These are phyloP conservation scores for Thymelicus sylvestris DNA, from an alignment of 2,888 invertebrate species.

Conservation along the genomic window DNA sequence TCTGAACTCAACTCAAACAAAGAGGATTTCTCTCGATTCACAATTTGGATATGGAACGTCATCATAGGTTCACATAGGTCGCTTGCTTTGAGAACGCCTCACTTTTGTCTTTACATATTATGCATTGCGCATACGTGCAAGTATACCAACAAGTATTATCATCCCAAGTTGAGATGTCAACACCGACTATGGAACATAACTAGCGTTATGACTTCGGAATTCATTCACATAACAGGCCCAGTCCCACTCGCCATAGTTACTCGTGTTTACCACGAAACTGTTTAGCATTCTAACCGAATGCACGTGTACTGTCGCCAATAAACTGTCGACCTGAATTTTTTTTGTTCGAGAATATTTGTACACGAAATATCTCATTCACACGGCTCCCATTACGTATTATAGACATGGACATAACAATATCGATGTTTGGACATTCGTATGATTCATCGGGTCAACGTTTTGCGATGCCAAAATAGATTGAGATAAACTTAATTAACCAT, in stretches of 20 bases:
- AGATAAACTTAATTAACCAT: conserved; percentile 78
- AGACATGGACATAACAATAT: conserved; percentile 39
- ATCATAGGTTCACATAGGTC: conserved; percentile 64
- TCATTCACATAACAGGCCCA: conserved; percentile 43
- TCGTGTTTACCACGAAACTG: conserved; percentile 72
- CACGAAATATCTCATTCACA: conserved; percentile 71
- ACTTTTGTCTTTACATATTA: conserved; percentile 72
- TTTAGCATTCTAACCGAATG: conserved; percentile 80
- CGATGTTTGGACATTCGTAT: conserved; percentile 42
- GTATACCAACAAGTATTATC: conserved; percentile 60
- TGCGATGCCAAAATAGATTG: conserved; percentile 71
- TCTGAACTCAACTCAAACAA: conserved; percentile 61
- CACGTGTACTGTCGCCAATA: conserved; percentile 72
- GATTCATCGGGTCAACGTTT: conserved; percentile 71
- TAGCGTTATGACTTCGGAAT: conserved; percentile 36
- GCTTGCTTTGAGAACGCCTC: conserved; percentile 71
- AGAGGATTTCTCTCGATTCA: conserved; percentile 61
- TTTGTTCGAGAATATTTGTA: conserved; percentile 64
- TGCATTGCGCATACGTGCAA: conserved; percentile 59
- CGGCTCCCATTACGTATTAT: conserved; percentile 47
- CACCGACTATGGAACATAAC: conserved; percentile 1
- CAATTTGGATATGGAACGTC: conserved; percentile 66
- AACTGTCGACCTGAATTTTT: conserved; percentile 77
- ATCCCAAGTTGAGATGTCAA: conserved; percentile 47
- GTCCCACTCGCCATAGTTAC: conserved; percentile 61